Percentiles rank a stretch among this genome's conserved stretches.
Evolutionary conservation across 2,797 vertebrate species (phyloP).

Genomic region (Helarctos malayanus): DNA sequence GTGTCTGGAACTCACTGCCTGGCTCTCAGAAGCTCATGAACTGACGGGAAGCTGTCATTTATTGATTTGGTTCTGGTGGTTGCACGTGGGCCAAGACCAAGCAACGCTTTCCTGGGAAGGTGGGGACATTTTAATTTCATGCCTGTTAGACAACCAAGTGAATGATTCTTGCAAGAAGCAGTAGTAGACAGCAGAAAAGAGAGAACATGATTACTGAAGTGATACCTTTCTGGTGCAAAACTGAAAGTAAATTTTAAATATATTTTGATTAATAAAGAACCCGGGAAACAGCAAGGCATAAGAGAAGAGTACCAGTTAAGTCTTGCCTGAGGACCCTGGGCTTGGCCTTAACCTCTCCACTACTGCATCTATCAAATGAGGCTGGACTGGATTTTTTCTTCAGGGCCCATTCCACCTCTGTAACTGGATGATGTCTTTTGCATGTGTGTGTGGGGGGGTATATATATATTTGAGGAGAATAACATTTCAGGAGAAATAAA

Average conservation of each 20-base stretch:
- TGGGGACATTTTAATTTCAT: background rate
- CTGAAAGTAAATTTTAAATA: background rate
- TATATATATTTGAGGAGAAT: background rate
- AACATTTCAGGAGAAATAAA: slow-evolving; percentile 24
- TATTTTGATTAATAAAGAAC: background rate
- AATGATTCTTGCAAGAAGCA: background rate
- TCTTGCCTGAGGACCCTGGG: background rate
- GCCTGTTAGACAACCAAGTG: background rate
- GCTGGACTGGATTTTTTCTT: background rate
- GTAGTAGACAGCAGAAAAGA: background rate
- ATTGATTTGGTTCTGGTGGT: background rate
- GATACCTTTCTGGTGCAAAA: background rate
- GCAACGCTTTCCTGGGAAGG: background rate
- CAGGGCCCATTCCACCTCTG: background rate
- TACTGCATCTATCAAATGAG: background rate
- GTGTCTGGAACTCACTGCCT: background rate
- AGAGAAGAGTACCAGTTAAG: background rate
- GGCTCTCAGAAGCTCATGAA: background rate
- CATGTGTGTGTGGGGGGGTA: background rate
- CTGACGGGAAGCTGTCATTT: background rate
- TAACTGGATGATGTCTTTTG: background rate
- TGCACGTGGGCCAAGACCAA: background rate
- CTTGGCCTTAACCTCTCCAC: background rate
- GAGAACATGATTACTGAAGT: background rate
- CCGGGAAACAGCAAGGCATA: background rate